These are phyloP conservation scores for Caloenas nicobarica DNA, from an alignment of 2,113 vertebrate species.

Conservation along the genomic window DNA sequence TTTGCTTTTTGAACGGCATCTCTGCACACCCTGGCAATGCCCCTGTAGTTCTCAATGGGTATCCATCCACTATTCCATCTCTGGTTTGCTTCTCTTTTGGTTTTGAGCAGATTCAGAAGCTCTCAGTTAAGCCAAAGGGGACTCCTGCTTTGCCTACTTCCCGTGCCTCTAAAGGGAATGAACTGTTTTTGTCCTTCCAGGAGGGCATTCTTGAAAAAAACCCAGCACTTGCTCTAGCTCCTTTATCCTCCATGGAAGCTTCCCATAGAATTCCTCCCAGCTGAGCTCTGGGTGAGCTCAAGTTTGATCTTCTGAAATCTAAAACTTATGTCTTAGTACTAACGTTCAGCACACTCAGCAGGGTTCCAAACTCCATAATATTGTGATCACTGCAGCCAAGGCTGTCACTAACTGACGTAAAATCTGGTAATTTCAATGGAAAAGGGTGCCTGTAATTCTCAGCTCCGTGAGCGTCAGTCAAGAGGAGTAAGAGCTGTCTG, in stretches of 20 bases:
- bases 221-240: neutral
- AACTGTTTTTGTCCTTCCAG: neutral
- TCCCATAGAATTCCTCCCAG: neutral
- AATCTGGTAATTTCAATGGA: neutral
- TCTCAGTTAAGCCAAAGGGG: neutral
- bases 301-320: neutral
- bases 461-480: neutral
- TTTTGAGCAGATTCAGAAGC: neutral
- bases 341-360: no score
- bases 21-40: neutral
- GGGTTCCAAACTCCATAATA: no score
- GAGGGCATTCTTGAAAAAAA: neutral
- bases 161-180: neutral
- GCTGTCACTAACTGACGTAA: neutral
- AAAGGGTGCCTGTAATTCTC: neutral
- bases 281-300: neutral
- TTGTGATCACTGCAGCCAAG: no score
- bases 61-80: neutral
- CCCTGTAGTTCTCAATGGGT: no score
- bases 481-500: neutral
- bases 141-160: neutral
- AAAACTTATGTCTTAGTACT: no score
- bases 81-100: neutral
- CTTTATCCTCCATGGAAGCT: neutral
- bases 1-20: neutral